Percentiles rank a stretch among this genome's conserved stretches.
Conservation (phyloP, 2,797 vertebrate species). For the Pangasius krempfi region DNA sequence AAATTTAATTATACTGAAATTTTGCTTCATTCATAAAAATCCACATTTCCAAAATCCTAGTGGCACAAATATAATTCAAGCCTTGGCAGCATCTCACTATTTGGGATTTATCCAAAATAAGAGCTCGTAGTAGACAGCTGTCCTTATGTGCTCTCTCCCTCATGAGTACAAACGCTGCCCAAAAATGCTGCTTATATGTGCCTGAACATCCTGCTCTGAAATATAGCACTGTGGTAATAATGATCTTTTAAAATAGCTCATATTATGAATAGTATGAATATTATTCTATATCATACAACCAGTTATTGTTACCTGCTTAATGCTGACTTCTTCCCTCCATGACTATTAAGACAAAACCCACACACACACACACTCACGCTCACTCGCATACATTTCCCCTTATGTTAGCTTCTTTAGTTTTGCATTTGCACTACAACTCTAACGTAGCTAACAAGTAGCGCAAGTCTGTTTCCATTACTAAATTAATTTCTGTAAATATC, state of each 20-base stretch:
- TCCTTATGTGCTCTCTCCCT: neutral
- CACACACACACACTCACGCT: neutral
- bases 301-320: neutral
- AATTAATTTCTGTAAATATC: conserved; percentile 12
- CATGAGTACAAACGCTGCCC: neutral
- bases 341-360: too few species aligned
- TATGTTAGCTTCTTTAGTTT: neutral
- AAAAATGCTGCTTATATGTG: neutral
- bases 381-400: neutral
- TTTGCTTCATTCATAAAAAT: neutral
- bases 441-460: neutral
- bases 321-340: neutral
- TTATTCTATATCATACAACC: neutral
- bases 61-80: conserved; percentile 11
- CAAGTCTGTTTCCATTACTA: neutral
- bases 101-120: neutral
- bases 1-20: neutral
- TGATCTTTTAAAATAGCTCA: neutral
- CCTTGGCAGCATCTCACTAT: neutral
- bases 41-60: neutral
- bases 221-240: neutral
- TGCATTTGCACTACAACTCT: neutral
- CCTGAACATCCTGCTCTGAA: neutral
- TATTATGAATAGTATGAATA: neutral
- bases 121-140: neutral